Evolutionary conservation across 2,113 vertebrate genomes (phyloP), one percentile per base, ranked within the genome.

Genomic region (Datnioides undecimradiatus): DNA sequence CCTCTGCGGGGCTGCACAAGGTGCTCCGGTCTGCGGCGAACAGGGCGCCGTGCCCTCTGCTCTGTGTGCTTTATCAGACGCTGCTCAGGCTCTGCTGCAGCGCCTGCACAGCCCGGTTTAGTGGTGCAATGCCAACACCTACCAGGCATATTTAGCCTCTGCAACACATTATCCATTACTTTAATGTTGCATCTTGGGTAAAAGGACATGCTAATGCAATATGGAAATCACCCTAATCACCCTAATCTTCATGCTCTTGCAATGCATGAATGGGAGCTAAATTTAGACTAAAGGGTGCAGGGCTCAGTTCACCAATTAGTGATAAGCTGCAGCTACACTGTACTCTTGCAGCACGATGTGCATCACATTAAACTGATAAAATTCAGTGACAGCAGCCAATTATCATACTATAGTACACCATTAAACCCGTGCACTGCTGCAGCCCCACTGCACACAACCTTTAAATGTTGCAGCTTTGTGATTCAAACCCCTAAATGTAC

Each of bases 21-120:
- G 73, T 79, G 67, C 71, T 66, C 80, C 57, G 51, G 65, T 45
- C 25, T 57, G 70, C 58, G 55, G 54, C 67, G 51, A 64, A 57
- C 60, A 49, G 19, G 73, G 66, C 57, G 71, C 55, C 1, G 33
- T 11, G 54, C 69, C 65, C 14, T 64, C 48, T 81, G 80, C 72
- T 49, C 58, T 17, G 34, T 31, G 31, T 29, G 62, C n/a, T 51
- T 34, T 65, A 77, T 69, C 62, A 46, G 60, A 48, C 66, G 0
- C 40, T 34, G 52, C 62, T 75, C 43, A 46, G 58, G 21, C 63
- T 76, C 51, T 54, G 48, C 54, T 76, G 60, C 51, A 62, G 5
- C 14, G 36, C 43, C 46, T 70, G 36, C 16, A 41, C 59, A 31
- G 65, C n/a, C 27, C 5, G 45, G n/a, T 27, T 16, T 12, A 16